Evolutionary conservation across 37 sponge, comb jelly and placozoan species (phyloP), one percentile per base, ranked within the genome.

Genomic region (Mnemiopsis leidyi): DNA sequence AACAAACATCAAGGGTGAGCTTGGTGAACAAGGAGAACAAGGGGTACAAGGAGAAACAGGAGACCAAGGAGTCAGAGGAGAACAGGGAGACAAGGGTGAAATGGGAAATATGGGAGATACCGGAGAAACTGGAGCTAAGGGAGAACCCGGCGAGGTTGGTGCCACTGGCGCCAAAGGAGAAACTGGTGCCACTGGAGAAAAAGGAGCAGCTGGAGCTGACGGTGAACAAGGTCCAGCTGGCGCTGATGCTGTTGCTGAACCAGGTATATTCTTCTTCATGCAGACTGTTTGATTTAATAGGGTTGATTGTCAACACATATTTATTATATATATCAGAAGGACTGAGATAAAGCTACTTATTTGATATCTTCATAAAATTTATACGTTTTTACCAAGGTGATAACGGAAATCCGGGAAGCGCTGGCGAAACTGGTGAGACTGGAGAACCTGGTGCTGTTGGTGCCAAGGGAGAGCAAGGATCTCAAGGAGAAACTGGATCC

Each of bases 21-120:
- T 16, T 38, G 79, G 79, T 34, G 36, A 28, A 0, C 39, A 1
- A 9, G 90, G 90, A 85, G 90, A 85, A 40, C 48, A 39, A 21
- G 90, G 90, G 23, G 90, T n/a, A 1, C 23, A 77, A 20, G 93
- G 93, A 38, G 93, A 29, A 7, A 23, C 25, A 16, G 94, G 94
- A 18, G 94, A 69, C 20, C 40, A 48, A 68, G 93, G 93, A 25
- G 90, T 3, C n/a, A 28, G 23, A 23, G 90, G 90, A 38, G 67
- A 5, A 28, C 24, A 34, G 23, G 90, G 90, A 85, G 90, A 85
- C 67, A 38, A 85, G 7, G 90, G 48, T 40, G 13, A 9, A 3
- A 26, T 23, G 1, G 90, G 90, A 38, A 3, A 23, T 85, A 28
- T 39, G 16, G 93, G 93, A 77, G 34, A 25, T 0, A 61, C 75